Base-by-base conservation (phyloP, 1,140 invertebrate species). In the Lepeophtheirus salmonis region DNA sequence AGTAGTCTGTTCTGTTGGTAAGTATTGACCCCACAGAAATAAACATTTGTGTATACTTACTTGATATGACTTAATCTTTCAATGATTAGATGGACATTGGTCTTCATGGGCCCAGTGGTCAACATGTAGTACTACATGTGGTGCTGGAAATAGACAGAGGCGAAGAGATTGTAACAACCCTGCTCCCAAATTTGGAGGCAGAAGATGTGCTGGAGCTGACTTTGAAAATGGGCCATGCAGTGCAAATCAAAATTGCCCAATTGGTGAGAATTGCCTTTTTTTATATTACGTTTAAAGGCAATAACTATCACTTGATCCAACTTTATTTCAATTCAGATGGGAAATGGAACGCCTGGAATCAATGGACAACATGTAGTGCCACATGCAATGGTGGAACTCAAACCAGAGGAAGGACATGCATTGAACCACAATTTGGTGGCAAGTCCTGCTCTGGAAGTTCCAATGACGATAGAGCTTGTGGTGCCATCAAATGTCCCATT, bases 381-480 rank as follows among this genome's bases (percentile, higher is more conserved):
- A 70, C 72, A 2, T 75, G 24, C 82, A 82, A 84, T 14, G 75
- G 81, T 12, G 86, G 86, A 0, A 57, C 64, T 14, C 67, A 69
- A 61, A 64, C 64, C 1, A 63, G 73, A 16, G 62, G 63, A 12
- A 62, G 73, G 21, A 66, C 63, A 0, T 74, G 73, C 64, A 72
- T 73, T 0, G 63, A 66, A 16, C 70, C 71, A 4, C 64, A 66
- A 17, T 67, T 65, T 56, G 70, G 70, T 22, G 73, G 73, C 3
- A 61, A 65, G 56, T 53, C 65, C 1, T 72, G 70, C 61, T 62
- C 66, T 18, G 70, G 70, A 0, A 58, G 63, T 24, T 66, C 68
- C 66, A 75, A 77, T 17, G 77, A 80, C 21, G 49, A 41, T 4
- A 55, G 61, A 41, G 60, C 60, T 17, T 64, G 63, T 24, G 61